Evolutionary conservation across 2,888 invertebrate species (phyloP).

Genomic region (Nezara viridula): DNA sequence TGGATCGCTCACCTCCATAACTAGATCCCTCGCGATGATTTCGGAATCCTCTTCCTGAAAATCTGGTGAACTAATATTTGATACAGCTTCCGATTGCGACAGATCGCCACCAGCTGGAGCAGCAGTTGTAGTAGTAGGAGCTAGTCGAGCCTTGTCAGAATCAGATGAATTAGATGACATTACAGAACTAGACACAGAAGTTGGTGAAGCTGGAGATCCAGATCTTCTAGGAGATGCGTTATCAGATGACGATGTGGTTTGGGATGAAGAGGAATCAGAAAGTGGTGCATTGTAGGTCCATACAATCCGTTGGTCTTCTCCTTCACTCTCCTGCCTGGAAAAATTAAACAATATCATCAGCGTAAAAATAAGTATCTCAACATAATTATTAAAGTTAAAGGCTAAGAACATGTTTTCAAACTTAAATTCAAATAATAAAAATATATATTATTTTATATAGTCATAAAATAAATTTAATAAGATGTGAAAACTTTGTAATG

Average conservation of each 20-base stretch:
- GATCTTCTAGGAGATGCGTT: conserved; percentile 71
- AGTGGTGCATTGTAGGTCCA: conserved; percentile 93
- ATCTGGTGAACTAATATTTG: conserved; percentile 91
- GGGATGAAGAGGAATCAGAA: conserved; percentile 61
- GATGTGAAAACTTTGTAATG: too few relatives aligned
- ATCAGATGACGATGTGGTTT: conserved; percentile 67
- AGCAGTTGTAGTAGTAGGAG: conserved; percentile 71
- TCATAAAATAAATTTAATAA: too few relatives aligned
- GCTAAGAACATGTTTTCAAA: too few relatives aligned
- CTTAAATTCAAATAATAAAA: too few relatives aligned
- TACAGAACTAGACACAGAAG: conserved; percentile 88
- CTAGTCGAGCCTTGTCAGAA: conserved; percentile 57
- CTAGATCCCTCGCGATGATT: conserved; percentile 82
- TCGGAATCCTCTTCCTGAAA: conserved; percentile 89
- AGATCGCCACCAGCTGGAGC: conserved; percentile 68
- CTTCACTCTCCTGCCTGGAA: conserved; percentile 65
- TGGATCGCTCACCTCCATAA: conserved; percentile 89
- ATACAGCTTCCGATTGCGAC: conserved; percentile 88
- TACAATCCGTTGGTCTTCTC: conserved; percentile 78
- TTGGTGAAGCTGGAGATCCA: conserved; percentile 84
- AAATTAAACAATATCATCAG: not conserved
- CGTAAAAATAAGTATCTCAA: not conserved
- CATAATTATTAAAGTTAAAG: not conserved
- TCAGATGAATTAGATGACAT: conserved; percentile 80
- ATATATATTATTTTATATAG: too few relatives aligned